phyloP scores from a whole-genome alignment of 2,888 invertebrate species.

The Acleris literana region DNA sequence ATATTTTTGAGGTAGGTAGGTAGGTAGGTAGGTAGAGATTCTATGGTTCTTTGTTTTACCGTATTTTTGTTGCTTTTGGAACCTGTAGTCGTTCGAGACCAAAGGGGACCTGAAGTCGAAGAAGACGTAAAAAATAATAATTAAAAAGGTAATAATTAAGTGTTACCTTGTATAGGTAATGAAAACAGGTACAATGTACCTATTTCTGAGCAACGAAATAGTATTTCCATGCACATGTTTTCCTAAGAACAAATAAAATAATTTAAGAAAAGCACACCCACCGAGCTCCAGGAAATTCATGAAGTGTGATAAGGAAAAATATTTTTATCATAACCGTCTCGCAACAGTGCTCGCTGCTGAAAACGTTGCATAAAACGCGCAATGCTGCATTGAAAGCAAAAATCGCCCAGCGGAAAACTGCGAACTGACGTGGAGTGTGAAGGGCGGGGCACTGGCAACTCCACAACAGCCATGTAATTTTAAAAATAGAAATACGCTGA shows the following conservation, averaged over 20 bases:
- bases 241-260: no score
- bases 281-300: constrained; percentile 6
- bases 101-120: no score
- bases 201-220: no score
- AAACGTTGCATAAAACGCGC: constrained; percentile 50
- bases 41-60: constrained; percentile 9
- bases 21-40: constrained; percentile 1
- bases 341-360: constrained; percentile 44
- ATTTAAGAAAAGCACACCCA: neutral
- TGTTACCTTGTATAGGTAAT: no score
- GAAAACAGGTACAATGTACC: no score
- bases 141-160: no score
- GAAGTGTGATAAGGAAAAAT: constrained; percentile 42
- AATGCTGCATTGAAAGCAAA: constrained; percentile 55
- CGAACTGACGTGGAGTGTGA: constrained; percentile 52
- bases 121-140: no score
- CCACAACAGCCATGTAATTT: constrained; percentile 8
- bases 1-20: constrained; percentile 11
- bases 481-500: constrained; percentile 10
- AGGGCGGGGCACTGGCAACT: constrained; percentile 4
- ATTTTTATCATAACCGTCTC: constrained; percentile 50
- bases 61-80: no score
- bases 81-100: no score
- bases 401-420: constrained; percentile 61
- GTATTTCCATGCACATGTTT: no score